Base-by-base conservation (phyloP, 2,113 vertebrate species). In the Oncorhynchus gorbuscha region DNA sequence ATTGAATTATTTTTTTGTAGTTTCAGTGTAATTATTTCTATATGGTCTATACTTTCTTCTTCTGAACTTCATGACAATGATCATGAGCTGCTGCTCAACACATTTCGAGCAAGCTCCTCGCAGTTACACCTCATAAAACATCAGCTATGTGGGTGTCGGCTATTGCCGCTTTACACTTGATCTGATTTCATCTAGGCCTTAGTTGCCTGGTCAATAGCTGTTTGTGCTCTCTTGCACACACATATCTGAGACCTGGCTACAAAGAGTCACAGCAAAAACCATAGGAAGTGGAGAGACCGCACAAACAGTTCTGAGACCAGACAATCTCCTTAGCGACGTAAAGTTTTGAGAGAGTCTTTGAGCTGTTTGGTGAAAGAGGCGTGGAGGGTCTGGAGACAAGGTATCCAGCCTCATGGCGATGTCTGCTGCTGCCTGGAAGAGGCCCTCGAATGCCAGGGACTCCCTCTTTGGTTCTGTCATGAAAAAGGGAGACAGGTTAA, bases 401-500 rank as follows among this genome's bases (percentile, higher is more conserved):
- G 71, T 87, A 49, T 96, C 95, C 71, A 96, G 85, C 66, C 85
- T 84, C 65, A 83, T 83, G 79, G 94, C 95, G 2, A 94, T 87
- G 85, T 73, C 88, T 0, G 72, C 51, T 0, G 93, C 91, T 4
- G 91, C 76, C 3, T 72, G 88, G 0, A 95, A 89, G 92, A 45
- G 39, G 39, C 39, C 39, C 39, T 45, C 39, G 9, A 45, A 94
- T 72, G 89, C 75, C 3, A 79, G 77, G 8, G 93, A 91, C 69
- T 90, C 92, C n/a, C 55, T 93, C 91, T 83, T 78, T 87, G 76
- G 95, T 90, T 92, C 95, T 96, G 85, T 55, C 51, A 18, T 16
- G 66, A 28, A 72, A 1, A n/a, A n/a, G n/a, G 75, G 79, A 81
- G 39, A 79, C 39, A 83, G 55, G 49, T 71, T 66, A 39, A 66